Percentiles rank a stretch among this genome's conserved stretches.
Conservation (phyloP, 2,113 vertebrate genomes). For the Cariama cristata region DNA sequence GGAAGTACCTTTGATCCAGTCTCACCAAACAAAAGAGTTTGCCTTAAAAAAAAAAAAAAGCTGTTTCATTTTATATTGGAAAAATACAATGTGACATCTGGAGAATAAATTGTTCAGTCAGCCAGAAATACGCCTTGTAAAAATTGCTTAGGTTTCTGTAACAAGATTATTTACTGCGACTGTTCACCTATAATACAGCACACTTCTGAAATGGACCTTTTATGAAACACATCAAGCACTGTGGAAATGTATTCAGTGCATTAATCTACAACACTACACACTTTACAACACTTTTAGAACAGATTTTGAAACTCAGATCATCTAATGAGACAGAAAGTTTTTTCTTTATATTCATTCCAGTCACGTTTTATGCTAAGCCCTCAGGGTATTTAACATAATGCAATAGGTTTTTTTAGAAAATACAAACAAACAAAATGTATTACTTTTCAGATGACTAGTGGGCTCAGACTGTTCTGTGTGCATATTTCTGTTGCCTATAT, state of each 20-base stretch:
- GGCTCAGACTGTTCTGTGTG: neutral
- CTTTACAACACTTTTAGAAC: constrained; percentile 80
- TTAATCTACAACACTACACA: constrained; percentile 82
- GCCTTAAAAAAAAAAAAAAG: constrained; percentile 69
- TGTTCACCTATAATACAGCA: constrained; percentile 85
- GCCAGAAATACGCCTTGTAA: constrained; percentile 87
- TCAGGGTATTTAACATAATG: constrained; percentile 77
- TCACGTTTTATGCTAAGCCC: constrained; percentile 69
- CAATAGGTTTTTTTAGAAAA: constrained; percentile 59
- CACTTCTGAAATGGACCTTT: constrained; percentile 87
- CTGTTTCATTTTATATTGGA: constrained; percentile 86
- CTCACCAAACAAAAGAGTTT: constrained; percentile 75
- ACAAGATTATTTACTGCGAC: constrained; percentile 89
- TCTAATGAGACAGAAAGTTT: constrained; percentile 82
- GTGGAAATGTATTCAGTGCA: constrained; percentile 84
- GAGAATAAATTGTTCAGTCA: constrained; percentile 89
- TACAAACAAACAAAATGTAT: constrained; percentile 64
- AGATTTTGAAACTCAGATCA: constrained; percentile 82
- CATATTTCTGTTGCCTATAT: neutral
- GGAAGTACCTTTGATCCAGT: constrained; percentile 70
- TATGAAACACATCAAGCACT: constrained; percentile 87
- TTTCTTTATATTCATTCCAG: constrained; percentile 69
- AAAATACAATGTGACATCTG: constrained; percentile 87
- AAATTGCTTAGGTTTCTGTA: constrained; percentile 89
- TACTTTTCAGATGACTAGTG: constrained; percentile 43